These are phyloP conservation scores for Heteromurus nitidus DNA, from an alignment of 2,888 invertebrate genomes.

Conservation along the genomic window DNA sequence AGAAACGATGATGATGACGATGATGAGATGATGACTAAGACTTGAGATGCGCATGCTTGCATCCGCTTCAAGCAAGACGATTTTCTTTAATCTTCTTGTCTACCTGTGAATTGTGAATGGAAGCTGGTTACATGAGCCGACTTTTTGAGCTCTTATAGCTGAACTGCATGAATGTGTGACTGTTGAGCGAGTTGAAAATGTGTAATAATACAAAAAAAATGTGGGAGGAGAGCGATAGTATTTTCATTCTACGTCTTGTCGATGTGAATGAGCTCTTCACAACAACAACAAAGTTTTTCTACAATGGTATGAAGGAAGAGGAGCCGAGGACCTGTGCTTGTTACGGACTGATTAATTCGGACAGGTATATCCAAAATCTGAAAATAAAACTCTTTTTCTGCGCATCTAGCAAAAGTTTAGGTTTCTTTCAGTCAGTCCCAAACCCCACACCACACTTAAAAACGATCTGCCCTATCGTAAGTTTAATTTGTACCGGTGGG, in stretches of 20 bases:
- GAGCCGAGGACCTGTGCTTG: neutral
- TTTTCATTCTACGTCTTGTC: too few relatives aligned
- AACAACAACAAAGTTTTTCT: too few relatives aligned
- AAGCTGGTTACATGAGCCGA: constrained; percentile 1
- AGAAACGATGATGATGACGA: neutral
- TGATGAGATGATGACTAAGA: neutral
- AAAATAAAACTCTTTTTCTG: constrained; percentile 14
- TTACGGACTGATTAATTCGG: constrained; percentile 50
- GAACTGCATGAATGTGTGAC: too few relatives aligned
- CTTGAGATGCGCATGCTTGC: too few relatives aligned
- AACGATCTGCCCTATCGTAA: too few relatives aligned
- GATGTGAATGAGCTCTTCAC: too few relatives aligned
- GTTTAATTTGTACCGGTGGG: too few relatives aligned
- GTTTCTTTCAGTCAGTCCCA: too few relatives aligned
- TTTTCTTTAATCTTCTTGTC: constrained; percentile 2
- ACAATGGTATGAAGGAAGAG: too few relatives aligned
- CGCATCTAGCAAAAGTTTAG: neutral
- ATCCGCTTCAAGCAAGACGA: neutral
- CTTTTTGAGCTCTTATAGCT: too few relatives aligned
- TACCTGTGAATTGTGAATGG: neutral
- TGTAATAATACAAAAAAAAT: neutral
- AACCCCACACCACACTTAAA: too few relatives aligned
- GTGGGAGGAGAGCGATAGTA: neutral
- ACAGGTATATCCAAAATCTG: constrained; percentile 44
- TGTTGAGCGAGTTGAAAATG: constrained; percentile 15